These are phyloP conservation scores for Artibeus jamaicensis DNA, from an alignment of 2,797 vertebrate species.

Conservation along the genomic window DNA sequence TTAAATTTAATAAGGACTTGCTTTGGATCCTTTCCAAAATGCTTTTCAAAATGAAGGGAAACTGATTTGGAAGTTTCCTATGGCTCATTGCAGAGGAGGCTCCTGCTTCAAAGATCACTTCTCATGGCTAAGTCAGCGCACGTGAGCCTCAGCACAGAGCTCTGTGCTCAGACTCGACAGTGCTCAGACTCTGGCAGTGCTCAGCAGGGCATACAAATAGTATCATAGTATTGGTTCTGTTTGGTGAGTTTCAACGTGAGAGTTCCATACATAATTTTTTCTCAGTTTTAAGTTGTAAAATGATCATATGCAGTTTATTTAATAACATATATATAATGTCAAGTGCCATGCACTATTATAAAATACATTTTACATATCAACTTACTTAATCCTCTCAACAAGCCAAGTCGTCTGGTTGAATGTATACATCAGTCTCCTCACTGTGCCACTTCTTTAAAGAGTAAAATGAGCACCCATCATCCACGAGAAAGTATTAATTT, in stretches of 20 bases:
- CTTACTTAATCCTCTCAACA: neutral
- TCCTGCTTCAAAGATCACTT: neutral
- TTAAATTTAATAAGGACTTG: neutral
- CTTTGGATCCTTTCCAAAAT: constrained; percentile 18
- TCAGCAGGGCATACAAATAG: neutral
- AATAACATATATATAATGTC: neutral
- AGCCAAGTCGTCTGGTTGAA: neutral
- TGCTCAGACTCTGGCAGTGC: neutral
- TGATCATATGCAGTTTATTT: neutral
- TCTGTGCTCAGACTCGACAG: too few relatives aligned
- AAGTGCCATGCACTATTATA: neutral
- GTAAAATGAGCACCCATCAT: neutral
- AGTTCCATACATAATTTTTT: neutral
- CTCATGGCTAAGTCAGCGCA: neutral
- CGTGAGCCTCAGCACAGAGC: neutral
- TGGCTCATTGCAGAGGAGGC: neutral
- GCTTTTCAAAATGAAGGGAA: neutral
- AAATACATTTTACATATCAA: neutral
- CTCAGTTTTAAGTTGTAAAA: neutral
- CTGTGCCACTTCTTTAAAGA: neutral
- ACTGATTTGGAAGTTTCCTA: neutral
- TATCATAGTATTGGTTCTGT: neutral
- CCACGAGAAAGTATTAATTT: neutral
- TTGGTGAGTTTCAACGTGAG: neutral
- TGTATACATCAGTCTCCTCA: neutral